These are phyloP conservation scores for Picathartes gymnocephalus DNA, from an alignment of 2,113 vertebrate genomes.

Conservation along the genomic window DNA sequence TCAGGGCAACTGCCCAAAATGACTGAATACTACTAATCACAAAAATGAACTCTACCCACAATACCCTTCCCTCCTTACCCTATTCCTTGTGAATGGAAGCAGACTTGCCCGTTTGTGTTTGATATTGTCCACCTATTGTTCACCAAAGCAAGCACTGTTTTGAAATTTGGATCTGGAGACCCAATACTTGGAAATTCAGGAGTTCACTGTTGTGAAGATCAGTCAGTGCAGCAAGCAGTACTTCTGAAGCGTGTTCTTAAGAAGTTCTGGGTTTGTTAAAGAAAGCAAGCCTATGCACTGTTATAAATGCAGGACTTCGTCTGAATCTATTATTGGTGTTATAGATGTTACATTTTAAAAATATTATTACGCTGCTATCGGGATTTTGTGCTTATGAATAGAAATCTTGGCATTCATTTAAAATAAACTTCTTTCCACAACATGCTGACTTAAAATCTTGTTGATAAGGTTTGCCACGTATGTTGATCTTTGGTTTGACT, in stretches of 20 bases:
- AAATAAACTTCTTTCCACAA: not conserved
- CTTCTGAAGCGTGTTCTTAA: not conserved
- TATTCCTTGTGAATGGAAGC: not conserved
- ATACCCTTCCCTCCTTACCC: not conserved
- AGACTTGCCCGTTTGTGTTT: not conserved
- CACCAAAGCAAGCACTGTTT: not conserved
- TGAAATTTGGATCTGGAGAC: not conserved
- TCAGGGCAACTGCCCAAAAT: not conserved
- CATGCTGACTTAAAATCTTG: not conserved
- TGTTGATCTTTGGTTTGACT: not conserved
- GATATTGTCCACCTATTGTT: not conserved
- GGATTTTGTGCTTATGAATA: not conserved
- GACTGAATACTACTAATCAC: not conserved
- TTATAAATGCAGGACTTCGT: not conserved
- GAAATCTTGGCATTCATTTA: not conserved
- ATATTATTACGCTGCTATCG: not conserved
- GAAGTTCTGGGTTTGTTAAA: not conserved
- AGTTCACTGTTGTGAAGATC: not conserved
- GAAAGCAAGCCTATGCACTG: not conserved
- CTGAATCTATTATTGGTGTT: not conserved
- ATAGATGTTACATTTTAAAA: not conserved
- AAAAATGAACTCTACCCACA: not conserved
- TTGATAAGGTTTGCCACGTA: not conserved
- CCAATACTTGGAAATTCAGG: not conserved
- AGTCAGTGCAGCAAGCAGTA: not conserved